phyloP scores from a whole-genome alignment of 1,140 invertebrate species.

The Lasioglossum baleicum region DNA sequence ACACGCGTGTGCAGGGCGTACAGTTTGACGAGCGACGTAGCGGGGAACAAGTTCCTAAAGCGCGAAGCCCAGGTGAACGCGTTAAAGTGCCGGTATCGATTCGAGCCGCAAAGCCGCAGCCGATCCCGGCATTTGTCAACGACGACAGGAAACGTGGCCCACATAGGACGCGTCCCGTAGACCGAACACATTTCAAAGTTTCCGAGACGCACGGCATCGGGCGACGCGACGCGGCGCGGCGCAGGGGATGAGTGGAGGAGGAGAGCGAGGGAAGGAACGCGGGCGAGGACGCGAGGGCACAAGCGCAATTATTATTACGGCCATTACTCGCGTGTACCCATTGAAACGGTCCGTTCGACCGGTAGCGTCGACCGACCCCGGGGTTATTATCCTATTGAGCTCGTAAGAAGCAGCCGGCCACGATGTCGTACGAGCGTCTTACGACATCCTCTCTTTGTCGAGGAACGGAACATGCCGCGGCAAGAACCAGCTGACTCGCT shows the following conservation, averaged over 20 bases:
- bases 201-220: neutral
- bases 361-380: slow-evolving; percentile 32
- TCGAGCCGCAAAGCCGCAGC: slow-evolving; percentile 40
- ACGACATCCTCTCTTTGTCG: slow-evolving; percentile 62
- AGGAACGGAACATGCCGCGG: slow-evolving; percentile 37
- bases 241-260: neutral
- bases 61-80: slow-evolving; percentile 28
- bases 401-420: slow-evolving; percentile 68
- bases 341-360: slow-evolving; percentile 63
- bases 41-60: neutral
- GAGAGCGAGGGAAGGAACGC: neutral
- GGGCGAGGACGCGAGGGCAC: slow-evolving; percentile 42
- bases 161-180: slow-evolving; percentile 35
- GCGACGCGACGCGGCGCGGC: neutral
- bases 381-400: slow-evolving; percentile 78
- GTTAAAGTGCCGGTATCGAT: slow-evolving; percentile 41
- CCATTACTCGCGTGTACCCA: slow-evolving; percentile 65
- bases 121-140: slow-evolving; percentile 48
- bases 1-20: too few species aligned
- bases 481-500: slow-evolving; percentile 42
- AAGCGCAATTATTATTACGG: slow-evolving; percentile 73
- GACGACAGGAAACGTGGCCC: slow-evolving; percentile 50
- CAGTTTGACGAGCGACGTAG: neutral
- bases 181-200: slow-evolving; percentile 19
- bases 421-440: slow-evolving; percentile 67